These are phyloP conservation scores for Dasysyrphus tricinctus DNA, from an alignment of 2,888 invertebrate species.

Conservation along the genomic window DNA sequence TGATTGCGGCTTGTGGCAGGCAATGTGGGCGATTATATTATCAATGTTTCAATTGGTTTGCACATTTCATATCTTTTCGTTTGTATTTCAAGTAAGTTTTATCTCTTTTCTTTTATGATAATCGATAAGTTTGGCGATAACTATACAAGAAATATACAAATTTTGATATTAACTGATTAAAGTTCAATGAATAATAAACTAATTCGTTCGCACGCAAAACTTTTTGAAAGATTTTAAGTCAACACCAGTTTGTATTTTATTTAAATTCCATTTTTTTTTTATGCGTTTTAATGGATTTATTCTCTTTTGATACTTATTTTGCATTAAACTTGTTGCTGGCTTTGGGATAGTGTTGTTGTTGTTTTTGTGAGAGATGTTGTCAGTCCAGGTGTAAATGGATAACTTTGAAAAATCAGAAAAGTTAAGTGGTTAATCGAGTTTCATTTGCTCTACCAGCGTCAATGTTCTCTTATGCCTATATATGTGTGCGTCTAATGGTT, in stretches of 20 bases:
- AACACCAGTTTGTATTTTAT: neutral
- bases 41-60: slow-evolving; percentile 86
- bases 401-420: slow-evolving; percentile 23
- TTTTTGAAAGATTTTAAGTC: neutral
- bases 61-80: slow-evolving; percentile 87
- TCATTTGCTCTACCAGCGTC: neutral
- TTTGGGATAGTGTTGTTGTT: neutral
- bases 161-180: neutral
- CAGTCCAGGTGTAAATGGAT: slow-evolving; percentile 8
- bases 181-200: neutral
- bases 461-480: neutral
- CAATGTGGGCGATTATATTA: slow-evolving; percentile 85
- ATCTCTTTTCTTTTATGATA: neutral
- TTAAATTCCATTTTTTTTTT: neutral
- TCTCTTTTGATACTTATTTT: neutral
- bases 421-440: slow-evolving; percentile 34
- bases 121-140: neutral
- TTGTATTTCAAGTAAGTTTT: slow-evolving; percentile 85
- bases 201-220: neutral
- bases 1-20: slow-evolving; percentile 86
- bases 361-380: neutral
- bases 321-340: neutral
- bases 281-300: neutral
- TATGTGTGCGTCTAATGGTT: neutral
- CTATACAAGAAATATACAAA: neutral